Conservation (phyloP, 2,888 invertebrate genomes). For the Aphidoletes aphidimyza region DNA sequence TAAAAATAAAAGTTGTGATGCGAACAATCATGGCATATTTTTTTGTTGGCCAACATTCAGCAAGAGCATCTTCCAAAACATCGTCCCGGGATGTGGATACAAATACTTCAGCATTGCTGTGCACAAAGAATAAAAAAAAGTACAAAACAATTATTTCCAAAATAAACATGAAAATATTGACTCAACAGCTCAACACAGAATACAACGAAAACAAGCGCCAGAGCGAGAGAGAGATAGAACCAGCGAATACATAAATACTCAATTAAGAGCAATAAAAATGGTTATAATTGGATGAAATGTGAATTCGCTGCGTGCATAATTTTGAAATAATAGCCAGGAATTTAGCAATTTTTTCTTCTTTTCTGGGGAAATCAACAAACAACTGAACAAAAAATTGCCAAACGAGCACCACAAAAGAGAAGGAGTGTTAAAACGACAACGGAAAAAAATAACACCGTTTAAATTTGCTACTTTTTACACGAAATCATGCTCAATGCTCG, state of each 20-base stretch:
- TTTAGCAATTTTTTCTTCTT: neutral
- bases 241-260: constrained; percentile 7
- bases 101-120: neutral
- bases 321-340: constrained; percentile 13
- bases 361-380: neutral
- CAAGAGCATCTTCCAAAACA: neutral
- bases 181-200: neutral
- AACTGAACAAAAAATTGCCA: neutral
- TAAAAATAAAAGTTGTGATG: no score
- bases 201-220: neutral
- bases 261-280: constrained; percentile 31
- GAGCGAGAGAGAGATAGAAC: neutral
- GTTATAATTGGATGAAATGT: neutral
- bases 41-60: constrained; percentile 58
- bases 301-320: neutral
- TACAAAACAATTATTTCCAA: neutral
- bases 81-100: constrained; percentile 21
- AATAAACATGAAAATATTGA: neutral
- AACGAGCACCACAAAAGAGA: neutral
- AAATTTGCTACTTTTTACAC: no score
- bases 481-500: no score
- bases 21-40: constrained; percentile 64
- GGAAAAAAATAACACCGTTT: neutral
- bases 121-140: neutral
- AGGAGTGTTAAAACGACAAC: neutral